Evolutionary conservation across 2,113 vertebrate genomes (phyloP).

Genomic region (Nibea albiflora): DNA sequence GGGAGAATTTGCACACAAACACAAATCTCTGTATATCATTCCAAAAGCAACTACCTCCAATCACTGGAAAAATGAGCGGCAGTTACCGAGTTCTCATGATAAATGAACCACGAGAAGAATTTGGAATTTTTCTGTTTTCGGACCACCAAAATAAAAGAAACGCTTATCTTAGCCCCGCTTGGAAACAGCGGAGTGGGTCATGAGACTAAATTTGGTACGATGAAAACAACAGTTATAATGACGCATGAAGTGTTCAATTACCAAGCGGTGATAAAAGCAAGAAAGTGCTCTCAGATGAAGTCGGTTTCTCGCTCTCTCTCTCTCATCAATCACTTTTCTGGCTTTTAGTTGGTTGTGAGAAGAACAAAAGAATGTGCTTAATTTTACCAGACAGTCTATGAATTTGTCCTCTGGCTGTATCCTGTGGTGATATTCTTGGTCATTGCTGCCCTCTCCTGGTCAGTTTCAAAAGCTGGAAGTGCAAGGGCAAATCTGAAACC

Average conservation of each 20-base stretch:
- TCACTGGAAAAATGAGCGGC: constrained; percentile 12
- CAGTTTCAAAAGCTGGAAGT: background rate
- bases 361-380: background rate
- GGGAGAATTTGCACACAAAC: background rate
- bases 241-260: background rate
- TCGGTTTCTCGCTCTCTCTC: background rate
- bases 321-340: background rate
- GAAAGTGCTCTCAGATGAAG: background rate
- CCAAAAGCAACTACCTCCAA: background rate
- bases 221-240: background rate
- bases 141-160: background rate
- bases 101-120: constrained; percentile 11
- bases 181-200: background rate
- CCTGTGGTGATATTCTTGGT: background rate
- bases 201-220: background rate
- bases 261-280: background rate
- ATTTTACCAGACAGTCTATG: background rate
- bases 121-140: background rate
- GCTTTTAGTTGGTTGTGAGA: background rate
- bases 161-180: background rate
- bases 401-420: background rate
- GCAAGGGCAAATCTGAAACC: background rate
- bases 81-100: background rate
- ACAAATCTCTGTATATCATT: constrained; percentile 4
- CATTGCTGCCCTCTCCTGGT: constrained; percentile 63